Evolutionary conservation across 2,797 vertebrate species (phyloP), one percentile per base, ranked within the genome.

Genomic region (Enteromius argenteus): DNA sequence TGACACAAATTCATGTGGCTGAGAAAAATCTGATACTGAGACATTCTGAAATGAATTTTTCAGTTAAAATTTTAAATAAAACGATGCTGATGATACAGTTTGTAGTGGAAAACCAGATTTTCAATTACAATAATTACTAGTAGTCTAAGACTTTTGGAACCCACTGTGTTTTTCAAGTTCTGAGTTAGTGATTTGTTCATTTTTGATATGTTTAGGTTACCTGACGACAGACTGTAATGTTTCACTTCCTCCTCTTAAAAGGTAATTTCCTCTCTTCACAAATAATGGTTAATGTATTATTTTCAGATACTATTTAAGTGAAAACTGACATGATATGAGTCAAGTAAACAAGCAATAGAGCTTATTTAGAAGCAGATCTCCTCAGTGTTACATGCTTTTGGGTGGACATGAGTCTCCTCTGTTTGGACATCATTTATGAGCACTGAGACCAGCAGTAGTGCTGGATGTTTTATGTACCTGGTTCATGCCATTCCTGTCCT

Each of bases 401-500:
- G 15, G 5, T 53, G 71, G 46, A 35, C 30, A 8, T 7, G 19
- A 53, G 72, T 8, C 44, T 73, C 44, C 27, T 49, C 72, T 53
- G 42, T 14, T 68, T 68, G 8, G 37, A 39, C 19, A 42, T 15
- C 15, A 62, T 7, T 9, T 78, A 46, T 32, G 37, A 30, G 15
- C 17, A 27, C 21, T 69, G 49, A 56, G 27, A 32, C 37, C 19
- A 53, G 27, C 14, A 8, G 11, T n/a, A 9, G 32, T 51, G 5
- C 27, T 49, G 77, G 19, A 42, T 53, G 67, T 27, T 58, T 39
- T 42, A 44, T 58, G 13, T 71, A 3, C 23, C 4, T 9, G 9
- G 13, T 62, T 72, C 39, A 73, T 66, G 15, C 21, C 21, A 21
- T 64, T 82, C 10, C 60, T 82, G 60, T 75, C 30, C 21, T 74